Base-by-base conservation (phyloP, 2,888 invertebrate genomes). In the Aphrophora alni region DNA sequence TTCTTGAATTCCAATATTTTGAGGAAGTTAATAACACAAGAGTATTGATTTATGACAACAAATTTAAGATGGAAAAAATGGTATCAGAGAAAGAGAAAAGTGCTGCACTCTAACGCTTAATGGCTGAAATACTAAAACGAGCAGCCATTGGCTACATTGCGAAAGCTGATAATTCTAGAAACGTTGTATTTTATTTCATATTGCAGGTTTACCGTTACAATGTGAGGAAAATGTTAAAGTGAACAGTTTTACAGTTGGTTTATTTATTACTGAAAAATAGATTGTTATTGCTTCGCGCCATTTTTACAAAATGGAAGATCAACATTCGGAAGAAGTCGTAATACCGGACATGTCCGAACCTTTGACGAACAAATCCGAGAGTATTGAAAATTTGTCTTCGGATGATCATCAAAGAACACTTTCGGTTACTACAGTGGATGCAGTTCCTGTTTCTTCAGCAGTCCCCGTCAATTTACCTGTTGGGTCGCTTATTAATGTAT, bases 401-500 rank as follows among this genome's bases (percentile, higher is more conserved):
- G 85, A 84, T 69, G 83, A 85, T 71, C 87, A 87, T 84, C 59
- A 59, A 59, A 88, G 87, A 85, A 87, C 88, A 77, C 88, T 88
- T 75, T 86, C 88, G 83, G 86, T 86, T 77, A 84, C 86, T 69
- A 86, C 88, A 81, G 90, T 90, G 84, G 90, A 90, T 83, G 90
- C 89, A 77, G 91, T 90, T 85, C 92, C 89, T 79, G 86, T 86
- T 44, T 85, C 85, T 44, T 85, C 86, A 38, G 84, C 90, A 33
- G 91, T 91, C 38, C 91, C 91, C 70, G 94, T 94, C 79, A 92
- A 93, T 28, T 88, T 95, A 86, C 95, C 95, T 33, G 95, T 95
- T 83, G 95, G 95, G 77, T 94, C 95, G 26, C 92, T 96, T 87
- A 94, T 96, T 87, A 89, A 89, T 77, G 89, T 90, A 71, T 87